These are phyloP conservation scores for Saturnia japonica DNA, from an alignment of 2,888 invertebrate genomes.

Conservation along the genomic window DNA sequence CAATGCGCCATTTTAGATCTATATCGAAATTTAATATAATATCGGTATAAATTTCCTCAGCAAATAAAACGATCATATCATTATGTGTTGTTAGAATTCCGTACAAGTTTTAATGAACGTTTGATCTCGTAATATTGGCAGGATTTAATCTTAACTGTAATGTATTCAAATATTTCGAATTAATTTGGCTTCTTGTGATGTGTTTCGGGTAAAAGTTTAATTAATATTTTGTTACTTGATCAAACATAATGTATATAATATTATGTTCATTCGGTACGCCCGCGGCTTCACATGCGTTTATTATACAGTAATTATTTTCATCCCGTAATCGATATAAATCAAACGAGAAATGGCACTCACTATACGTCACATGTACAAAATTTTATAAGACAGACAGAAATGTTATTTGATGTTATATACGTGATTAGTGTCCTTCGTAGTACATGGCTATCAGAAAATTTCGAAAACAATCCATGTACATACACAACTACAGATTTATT, in stretches of 20 bases:
- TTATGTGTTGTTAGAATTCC: conserved; percentile 48
- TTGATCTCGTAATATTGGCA: conserved; percentile 31
- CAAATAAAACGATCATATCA: conserved; percentile 46
- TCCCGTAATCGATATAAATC: too few species aligned
- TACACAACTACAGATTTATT: too few species aligned
- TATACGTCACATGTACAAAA: too few species aligned
- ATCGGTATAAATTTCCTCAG: conserved; percentile 27
- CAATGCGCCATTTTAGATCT: conserved; percentile 32
- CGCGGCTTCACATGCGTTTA: too few species aligned
- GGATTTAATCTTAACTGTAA: conserved; percentile 25
- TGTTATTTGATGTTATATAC: too few species aligned
- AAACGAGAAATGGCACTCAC: too few species aligned
- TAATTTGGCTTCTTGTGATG: conserved; percentile 23
- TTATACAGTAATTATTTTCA: too few species aligned
- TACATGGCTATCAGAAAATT: too few species aligned
- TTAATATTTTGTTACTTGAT: conserved; percentile 17
- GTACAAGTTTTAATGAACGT: conserved; percentile 65
- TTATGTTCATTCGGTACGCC: too few species aligned
- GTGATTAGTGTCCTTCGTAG: too few species aligned
- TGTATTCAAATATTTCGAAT: conserved; percentile 23
- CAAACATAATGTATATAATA: conserved; percentile 5
- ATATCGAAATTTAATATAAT: conserved; percentile 28
- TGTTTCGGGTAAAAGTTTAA: conserved; percentile 22
- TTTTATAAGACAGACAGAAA: too few species aligned
- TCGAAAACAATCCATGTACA: too few species aligned